Percentiles rank a stretch among this genome's conserved stretches.
Conservation (phyloP, 2,113 vertebrate species). For the Jacana jacana region DNA sequence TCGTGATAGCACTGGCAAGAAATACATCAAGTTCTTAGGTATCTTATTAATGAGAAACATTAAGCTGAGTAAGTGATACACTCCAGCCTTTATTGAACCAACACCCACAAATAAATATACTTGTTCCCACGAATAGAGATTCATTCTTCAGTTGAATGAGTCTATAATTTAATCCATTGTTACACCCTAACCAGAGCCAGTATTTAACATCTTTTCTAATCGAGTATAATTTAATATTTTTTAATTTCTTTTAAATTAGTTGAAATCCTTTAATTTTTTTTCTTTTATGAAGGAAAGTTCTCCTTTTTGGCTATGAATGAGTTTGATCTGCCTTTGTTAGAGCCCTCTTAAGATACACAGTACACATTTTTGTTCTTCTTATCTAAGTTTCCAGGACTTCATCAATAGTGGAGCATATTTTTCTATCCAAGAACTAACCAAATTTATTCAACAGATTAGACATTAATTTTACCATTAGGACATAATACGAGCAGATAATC, state of each 20-base stretch:
- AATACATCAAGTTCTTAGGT: neutral
- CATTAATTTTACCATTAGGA: slow-evolving; percentile 74
- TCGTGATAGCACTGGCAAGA: neutral
- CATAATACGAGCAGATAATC: slow-evolving; percentile 73
- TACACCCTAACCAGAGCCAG: neutral
- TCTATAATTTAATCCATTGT: slow-evolving; percentile 63
- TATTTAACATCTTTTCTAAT: slow-evolving; percentile 52
- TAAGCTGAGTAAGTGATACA: slow-evolving; percentile 1
- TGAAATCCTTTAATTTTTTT: slow-evolving; percentile 27
- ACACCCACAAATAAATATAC: slow-evolving; percentile 62
- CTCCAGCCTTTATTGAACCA: slow-evolving; percentile 6
- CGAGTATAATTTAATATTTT: slow-evolving; percentile 56
- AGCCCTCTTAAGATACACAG: slow-evolving; percentile 33
- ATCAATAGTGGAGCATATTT: slow-evolving; percentile 54
- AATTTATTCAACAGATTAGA: slow-evolving; percentile 75
- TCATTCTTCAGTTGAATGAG: slow-evolving; percentile 52
- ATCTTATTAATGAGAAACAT: slow-evolving; percentile 31
- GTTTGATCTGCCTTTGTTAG: slow-evolving; percentile 46
- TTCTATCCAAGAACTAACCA: slow-evolving; percentile 60
- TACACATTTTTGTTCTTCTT: slow-evolving; percentile 54
- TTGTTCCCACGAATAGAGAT: neutral
- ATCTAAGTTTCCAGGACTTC: slow-evolving; percentile 63
- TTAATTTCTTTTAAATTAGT: slow-evolving; percentile 36
- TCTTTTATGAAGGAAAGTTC: slow-evolving; percentile 30
- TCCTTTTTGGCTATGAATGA: slow-evolving; percentile 19